Conservation (phyloP, 2,888 invertebrate species). For the Beris chalybata region DNA sequence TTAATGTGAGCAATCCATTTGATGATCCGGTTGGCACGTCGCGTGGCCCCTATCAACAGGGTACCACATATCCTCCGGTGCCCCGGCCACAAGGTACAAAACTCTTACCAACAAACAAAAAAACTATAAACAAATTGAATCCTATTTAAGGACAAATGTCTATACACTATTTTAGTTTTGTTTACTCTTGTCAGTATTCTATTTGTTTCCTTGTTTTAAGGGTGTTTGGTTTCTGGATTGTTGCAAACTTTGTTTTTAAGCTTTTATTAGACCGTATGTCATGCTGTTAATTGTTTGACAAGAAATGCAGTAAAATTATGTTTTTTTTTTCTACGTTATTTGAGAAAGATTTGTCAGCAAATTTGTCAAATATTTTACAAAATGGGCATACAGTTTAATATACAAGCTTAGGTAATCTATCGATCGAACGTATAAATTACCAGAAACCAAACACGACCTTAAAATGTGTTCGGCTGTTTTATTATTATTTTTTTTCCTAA, state of each 20-base stretch:
- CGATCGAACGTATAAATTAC: background rate
- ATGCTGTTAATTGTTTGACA: too few relatives aligned
- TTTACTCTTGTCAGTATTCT: constrained; percentile 33
- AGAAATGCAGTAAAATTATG: too few relatives aligned
- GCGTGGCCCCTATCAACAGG: constrained; percentile 49
- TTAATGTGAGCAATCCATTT: constrained; percentile 84
- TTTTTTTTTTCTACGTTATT: too few relatives aligned
- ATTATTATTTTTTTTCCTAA: too few relatives aligned
- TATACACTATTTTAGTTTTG: constrained; percentile 30
- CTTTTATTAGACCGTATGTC: too few relatives aligned
- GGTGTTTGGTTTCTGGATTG: constrained; percentile 20
- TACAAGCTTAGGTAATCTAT: too few relatives aligned
- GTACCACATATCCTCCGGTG: constrained; percentile 55
- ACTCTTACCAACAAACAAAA: background rate
- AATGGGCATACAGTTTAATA: too few relatives aligned
- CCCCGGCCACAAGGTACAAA: constrained; percentile 56
- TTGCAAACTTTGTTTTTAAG: too few relatives aligned
- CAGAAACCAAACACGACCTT: constrained; percentile 11
- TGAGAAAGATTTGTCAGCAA: too few relatives aligned
- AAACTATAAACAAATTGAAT: too few relatives aligned
- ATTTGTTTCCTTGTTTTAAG: constrained; percentile 18
- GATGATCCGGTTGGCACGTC: constrained; percentile 65
- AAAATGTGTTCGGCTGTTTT: constrained; percentile 16
- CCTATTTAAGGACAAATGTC: too few relatives aligned
- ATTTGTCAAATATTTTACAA: too few relatives aligned